phyloP scores from a whole-genome alignment of 2,888 invertebrate species.

The Apamea epomidion region DNA sequence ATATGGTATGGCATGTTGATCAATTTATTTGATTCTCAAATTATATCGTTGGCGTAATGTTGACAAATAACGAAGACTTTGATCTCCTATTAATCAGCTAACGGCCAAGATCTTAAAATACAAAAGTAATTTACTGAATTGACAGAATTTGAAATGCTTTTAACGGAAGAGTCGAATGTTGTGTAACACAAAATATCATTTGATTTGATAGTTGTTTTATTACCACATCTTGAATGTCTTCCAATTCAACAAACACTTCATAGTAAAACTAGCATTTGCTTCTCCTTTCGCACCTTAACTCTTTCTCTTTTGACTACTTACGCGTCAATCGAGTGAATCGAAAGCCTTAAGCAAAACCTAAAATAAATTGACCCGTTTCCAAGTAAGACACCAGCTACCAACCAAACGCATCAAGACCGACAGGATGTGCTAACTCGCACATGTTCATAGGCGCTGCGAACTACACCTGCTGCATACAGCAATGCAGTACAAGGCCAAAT shows the following conservation, averaged over 20 bases:
- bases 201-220: background rate
- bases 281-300: background rate
- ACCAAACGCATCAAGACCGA: no score
- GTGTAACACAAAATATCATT: conserved; percentile 11
- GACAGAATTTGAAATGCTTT: conserved; percentile 7
- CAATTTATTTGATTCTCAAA: conserved; percentile 59
- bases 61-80: conserved; percentile 47
- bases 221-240: conserved; percentile 9
- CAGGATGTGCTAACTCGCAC: no score
- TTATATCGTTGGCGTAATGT: conserved; percentile 47
- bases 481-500: no score
- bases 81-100: conserved; percentile 45
- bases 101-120: conserved; percentile 23
- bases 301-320: background rate
- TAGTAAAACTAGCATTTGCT: background rate
- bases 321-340: background rate
- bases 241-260: background rate
- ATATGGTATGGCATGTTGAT: conserved; percentile 43
- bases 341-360: background rate
- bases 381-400: background rate
- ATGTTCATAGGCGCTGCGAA: no score
- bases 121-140: conserved; percentile 36
- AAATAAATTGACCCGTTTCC: background rate
- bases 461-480: no score
- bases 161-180: conserved; percentile 22